These are phyloP conservation scores for Clepsis dumicolana DNA, from an alignment of 2,888 invertebrate genomes.

Conservation along the genomic window DNA sequence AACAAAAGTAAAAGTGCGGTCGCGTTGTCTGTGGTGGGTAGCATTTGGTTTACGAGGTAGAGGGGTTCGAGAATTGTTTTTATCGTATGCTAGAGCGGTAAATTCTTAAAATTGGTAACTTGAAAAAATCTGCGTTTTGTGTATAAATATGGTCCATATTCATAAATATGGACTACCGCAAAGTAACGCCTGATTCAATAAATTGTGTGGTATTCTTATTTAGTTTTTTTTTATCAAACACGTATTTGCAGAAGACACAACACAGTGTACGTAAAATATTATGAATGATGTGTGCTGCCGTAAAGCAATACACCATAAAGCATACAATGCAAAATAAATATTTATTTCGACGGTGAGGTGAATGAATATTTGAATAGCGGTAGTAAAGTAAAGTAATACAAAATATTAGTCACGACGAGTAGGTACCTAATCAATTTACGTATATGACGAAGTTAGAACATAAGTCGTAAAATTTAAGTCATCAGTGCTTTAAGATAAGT, in stretches of 20 bases:
- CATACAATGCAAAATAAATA: not conserved
- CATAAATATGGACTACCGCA: no score
- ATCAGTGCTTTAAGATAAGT: constrained; percentile 7
- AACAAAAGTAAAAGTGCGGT: constrained; percentile 47
- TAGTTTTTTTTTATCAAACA: not conserved
- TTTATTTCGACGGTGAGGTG: not conserved
- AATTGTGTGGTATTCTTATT: no score
- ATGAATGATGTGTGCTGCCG: not conserved
- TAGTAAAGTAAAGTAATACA: not conserved
- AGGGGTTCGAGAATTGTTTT: not conserved
- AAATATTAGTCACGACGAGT: not conserved
- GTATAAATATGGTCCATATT: no score
- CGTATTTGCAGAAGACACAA: not conserved
- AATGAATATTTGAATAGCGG: not conserved
- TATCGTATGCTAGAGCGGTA: not conserved
- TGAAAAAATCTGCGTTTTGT: no score
- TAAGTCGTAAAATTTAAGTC: constrained; percentile 7
- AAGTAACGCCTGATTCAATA: no score
- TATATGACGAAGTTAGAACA: not conserved
- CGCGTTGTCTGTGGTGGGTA: constrained; percentile 56
- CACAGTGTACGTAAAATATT: not conserved
- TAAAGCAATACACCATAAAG: not conserved
- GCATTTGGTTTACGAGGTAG: constrained; percentile 48
- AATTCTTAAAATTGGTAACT: no score
- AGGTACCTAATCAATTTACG: not conserved